Percentiles rank a stretch among this genome's conserved stretches.
Conservation (phyloP, 35 echinoderm and acorn worm genomes). For the Anneissia japonica region DNA sequence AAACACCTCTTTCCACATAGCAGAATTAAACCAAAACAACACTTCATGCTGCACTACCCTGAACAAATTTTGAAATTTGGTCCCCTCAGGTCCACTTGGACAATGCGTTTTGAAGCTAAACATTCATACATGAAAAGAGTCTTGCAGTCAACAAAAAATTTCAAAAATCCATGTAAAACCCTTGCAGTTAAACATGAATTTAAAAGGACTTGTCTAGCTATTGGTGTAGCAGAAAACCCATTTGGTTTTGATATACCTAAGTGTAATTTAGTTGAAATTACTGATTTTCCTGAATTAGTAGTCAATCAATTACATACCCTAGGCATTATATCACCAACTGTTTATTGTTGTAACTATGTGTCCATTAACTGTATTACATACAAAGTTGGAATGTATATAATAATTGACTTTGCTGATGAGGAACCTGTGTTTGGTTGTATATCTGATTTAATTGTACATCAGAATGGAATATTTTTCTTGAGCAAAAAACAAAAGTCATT, state of each 20-base stretch:
- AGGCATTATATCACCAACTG: background rate
- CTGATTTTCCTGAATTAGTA: background rate
- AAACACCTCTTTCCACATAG: constrained; percentile 1
- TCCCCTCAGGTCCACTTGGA: constrained; percentile 11
- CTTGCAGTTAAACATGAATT: background rate
- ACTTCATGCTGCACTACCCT: constrained; percentile 24
- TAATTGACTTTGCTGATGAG: constrained; percentile 9
- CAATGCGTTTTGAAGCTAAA: constrained; percentile 25
- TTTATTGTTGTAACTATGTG: background rate
- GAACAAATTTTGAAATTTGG: constrained; percentile 32
- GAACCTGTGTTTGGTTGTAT: constrained; percentile 28
- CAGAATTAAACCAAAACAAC: constrained; percentile 31
- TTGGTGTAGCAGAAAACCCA: background rate
- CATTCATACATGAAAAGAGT: constrained; percentile 10
- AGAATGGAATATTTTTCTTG: background rate
- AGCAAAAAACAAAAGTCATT: background rate
- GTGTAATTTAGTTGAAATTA: background rate
- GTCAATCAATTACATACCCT: background rate
- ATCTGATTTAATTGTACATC: constrained; percentile 10
- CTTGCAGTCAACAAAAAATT: background rate
- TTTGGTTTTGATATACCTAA: background rate
- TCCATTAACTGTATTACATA: background rate
- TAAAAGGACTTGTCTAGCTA: background rate
- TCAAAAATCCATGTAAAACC: constrained; percentile 37
- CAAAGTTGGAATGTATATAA: background rate